Base-by-base conservation (phyloP, 2,797 vertebrate genomes). In the Anomalospiza imberbis region DNA sequence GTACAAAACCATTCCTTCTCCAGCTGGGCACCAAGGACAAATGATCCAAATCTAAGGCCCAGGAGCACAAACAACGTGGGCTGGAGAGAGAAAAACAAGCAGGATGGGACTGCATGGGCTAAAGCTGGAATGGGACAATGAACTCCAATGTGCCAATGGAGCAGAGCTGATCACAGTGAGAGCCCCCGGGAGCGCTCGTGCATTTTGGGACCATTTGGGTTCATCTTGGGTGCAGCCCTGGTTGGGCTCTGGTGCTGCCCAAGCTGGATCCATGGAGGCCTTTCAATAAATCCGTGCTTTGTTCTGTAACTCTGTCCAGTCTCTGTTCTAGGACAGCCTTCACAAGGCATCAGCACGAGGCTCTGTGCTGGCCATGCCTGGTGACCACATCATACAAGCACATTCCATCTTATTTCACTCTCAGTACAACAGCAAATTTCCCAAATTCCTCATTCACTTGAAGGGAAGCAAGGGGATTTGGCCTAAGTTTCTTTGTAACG, bases 151-250 rank as follows among this genome's bases (percentile, higher is more conserved):
- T 57, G n/a, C 54, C 34, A 24, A 24, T 24, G 21, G 7, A 24
- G 1, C 32, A 57, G 21, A 11, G 24, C 32, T 24, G 1, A 16
- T 57, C 3, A 1, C 3, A 55, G 32, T 1, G 54, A 22, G 6
- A 55, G 53, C 21, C 13, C 32, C 20, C 4, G 4, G 14, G 53
- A 3, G 1, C 7, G 0, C 2, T 1, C 0, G 3, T 25, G 22
- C 22, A 36, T 58, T 58, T 58, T 58, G 55, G 3, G 55, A 0
- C 55, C 55, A 36, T 58, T 58, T 58, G 36, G 55, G n/a, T 58
- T 58, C 55, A 26, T 12, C 55, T 26, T 36, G 55, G n/a, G n/a
- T 17, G 34, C 5, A 36, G 57, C 16, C 24, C 57, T 58, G 57
- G 25, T 57, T 38, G 25, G 57, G 34, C 25, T 38, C 34, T 60